Base-by-base conservation (phyloP, 2,797 vertebrate genomes). In the Enteromius unitaeniatus region DNA sequence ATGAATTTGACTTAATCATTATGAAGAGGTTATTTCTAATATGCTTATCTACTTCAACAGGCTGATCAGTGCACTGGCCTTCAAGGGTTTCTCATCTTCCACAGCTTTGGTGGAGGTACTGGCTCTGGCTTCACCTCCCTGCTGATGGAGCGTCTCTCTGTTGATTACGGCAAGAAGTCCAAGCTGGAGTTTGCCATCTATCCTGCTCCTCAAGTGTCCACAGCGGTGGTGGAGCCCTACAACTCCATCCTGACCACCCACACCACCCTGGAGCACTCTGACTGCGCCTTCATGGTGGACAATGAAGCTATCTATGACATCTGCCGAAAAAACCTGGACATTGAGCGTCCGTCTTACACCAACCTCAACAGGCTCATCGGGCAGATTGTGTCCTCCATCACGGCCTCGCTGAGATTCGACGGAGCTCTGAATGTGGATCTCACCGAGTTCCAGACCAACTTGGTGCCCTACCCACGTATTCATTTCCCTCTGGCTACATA, bases 31-130 rank as follows among this genome's bases (percentile, higher is more conserved):
- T 28, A 73, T 17, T 19, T 14, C 67, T 26, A 77, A 49, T 37
- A 19, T 55, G 21, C 28, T n/a, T 31, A n/a, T 77, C 28, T 70
- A 47, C n/a, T 62, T 79, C 68, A 70, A 70, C 76, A 96, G 95
- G 95, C 96, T 79, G 96, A 96, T 88, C 96, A 97, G 86, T 97
- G 96, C 92, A 96, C 95, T 0, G 96, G 96, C 0, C 94, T 96
- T 64, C 96, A 96, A 84, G 95, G 95, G 51, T 96, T 96, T 85
- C 94, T 96, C 21, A 94, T 96, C 86, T 96, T 96, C 85, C 96
- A 90, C 15, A 95, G 94, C 17, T 96, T 96, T 19, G 96, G 96
- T 69, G 96, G 95, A 1, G 95, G 95, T 31, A 96, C 95, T 0
- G 95, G 96, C 31, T 96, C 96, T 0, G 95, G 95, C 8, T 96